Conservation (phyloP, 2,113 vertebrate genomes). For the Brachyhypopomus occidentalis region DNA sequence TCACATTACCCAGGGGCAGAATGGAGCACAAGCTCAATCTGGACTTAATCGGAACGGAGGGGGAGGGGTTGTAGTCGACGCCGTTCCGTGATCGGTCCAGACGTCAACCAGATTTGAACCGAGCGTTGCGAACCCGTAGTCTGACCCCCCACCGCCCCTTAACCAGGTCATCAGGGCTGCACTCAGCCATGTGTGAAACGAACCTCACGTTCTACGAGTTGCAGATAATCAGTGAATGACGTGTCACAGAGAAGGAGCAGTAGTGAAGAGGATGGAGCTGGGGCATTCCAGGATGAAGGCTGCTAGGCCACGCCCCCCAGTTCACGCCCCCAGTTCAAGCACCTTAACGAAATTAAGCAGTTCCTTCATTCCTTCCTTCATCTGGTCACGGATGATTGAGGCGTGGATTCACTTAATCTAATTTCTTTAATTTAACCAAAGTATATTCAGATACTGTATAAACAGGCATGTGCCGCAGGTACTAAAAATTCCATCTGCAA, state of each 20-base stretch:
- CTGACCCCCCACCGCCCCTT: constrained; percentile 3
- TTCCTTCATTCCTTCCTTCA: neutral
- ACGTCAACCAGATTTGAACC: neutral
- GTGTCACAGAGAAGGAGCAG: neutral
- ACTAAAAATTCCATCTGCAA: neutral
- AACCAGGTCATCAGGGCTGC: constrained; percentile 35
- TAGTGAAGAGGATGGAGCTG: neutral
- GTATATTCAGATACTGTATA: neutral
- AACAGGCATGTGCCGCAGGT: neutral
- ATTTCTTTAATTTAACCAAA: neutral
- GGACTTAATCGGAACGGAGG: constrained; percentile 10
- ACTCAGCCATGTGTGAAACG: constrained; percentile 55
- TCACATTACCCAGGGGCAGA: constrained; percentile 34
- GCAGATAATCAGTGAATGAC: constrained; percentile 21
- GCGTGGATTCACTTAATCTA: neutral
- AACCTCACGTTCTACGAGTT: constrained; percentile 25
- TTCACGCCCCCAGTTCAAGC: neutral
- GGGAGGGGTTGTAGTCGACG: neutral
- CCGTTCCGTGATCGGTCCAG: constrained; percentile 14
- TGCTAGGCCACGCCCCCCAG: too few relatives aligned
- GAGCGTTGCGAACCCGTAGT: neutral
- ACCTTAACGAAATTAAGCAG: constrained; percentile 5
- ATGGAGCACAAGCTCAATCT: constrained; percentile 37
- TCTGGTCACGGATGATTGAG: neutral
- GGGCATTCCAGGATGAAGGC: neutral